Percentiles rank a stretch among this genome's conserved stretches.
phyloP scores from a whole-genome alignment of 2,888 invertebrate species.

The Pilophorus perplexus region DNA sequence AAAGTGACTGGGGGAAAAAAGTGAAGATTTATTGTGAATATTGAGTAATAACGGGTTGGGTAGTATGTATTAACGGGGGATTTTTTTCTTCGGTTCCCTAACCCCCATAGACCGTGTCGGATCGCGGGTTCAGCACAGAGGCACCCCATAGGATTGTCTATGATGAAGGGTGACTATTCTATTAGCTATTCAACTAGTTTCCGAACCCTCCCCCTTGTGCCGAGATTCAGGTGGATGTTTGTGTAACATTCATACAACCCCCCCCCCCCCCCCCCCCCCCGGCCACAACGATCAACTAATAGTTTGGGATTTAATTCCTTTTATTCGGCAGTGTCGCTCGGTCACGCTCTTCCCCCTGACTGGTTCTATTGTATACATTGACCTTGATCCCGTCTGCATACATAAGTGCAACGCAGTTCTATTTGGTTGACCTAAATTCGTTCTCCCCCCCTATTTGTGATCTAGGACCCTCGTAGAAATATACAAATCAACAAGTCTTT shows the following conservation, averaged over 20 bases:
- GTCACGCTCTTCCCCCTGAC: too few relatives aligned
- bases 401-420: too few relatives aligned
- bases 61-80: constrained; percentile 17
- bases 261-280: too few relatives aligned
- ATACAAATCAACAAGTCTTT: too few relatives aligned
- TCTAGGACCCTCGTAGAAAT: too few relatives aligned
- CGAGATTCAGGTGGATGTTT: background rate
- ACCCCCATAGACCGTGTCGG: too few relatives aligned
- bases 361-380: too few relatives aligned
- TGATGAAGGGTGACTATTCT: constrained; percentile 8
- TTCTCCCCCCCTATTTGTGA: too few relatives aligned
- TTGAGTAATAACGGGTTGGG: constrained; percentile 31
- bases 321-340: too few relatives aligned
- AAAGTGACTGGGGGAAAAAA: background rate
- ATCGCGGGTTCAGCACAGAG: background rate
- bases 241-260: too few relatives aligned
- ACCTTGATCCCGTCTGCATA: constrained; percentile 1
- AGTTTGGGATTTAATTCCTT: constrained; percentile 17
- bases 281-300: constrained; percentile 6
- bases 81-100: background rate
- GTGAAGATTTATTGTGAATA: constrained; percentile 28
- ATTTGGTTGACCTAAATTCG: too few relatives aligned
- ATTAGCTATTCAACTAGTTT: constrained; percentile 33
- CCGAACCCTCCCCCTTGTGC: background rate
- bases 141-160: constrained; percentile 17